Percentiles rank a stretch among this genome's conserved stretches.
Conservation (phyloP, 2,888 invertebrate genomes). For the Andricus curvator region DNA sequence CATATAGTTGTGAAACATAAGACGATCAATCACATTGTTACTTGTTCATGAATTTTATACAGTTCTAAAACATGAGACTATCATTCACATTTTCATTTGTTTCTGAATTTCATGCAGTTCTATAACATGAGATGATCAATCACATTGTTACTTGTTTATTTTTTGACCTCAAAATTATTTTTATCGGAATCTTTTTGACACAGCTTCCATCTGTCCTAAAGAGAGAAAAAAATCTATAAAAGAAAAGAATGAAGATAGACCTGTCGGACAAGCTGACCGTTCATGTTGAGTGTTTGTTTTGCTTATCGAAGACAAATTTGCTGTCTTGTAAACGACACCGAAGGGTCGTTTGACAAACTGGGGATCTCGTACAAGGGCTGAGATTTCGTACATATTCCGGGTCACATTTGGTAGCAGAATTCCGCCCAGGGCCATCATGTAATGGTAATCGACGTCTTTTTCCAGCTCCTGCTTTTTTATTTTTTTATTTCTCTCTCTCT, state of each 20-base stretch:
- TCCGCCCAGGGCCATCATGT: background rate
- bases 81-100: too few species aligned
- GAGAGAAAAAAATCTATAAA: background rate
- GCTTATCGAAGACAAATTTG: conserved; percentile 77
- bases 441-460: background rate
- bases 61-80: too few species aligned
- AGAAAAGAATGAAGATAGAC: conserved; percentile 41
- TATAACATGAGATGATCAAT: too few species aligned
- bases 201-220: background rate
- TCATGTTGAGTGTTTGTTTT: conserved; percentile 72
- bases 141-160: too few species aligned
- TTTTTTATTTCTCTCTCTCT: background rate
- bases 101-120: too few species aligned
- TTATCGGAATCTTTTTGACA: background rate
- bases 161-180: too few species aligned
- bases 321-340: conserved; percentile 75
- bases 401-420: conserved; percentile 49
- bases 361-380: conserved; percentile 65
- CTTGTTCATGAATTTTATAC: too few species aligned
- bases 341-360: conserved; percentile 75
- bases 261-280: conserved; percentile 56
- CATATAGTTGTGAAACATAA: too few species aligned
- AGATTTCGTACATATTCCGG: conserved; percentile 52
- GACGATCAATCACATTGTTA: too few species aligned
- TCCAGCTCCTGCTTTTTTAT: conserved; percentile 14